A percentile compares a stretch with the other conserved stretches of the same genome.
These are phyloP conservation scores for Petrocephalus schoutedeni DNA, from an alignment of 2,797 vertebrate species.

Conservation along the genomic window DNA sequence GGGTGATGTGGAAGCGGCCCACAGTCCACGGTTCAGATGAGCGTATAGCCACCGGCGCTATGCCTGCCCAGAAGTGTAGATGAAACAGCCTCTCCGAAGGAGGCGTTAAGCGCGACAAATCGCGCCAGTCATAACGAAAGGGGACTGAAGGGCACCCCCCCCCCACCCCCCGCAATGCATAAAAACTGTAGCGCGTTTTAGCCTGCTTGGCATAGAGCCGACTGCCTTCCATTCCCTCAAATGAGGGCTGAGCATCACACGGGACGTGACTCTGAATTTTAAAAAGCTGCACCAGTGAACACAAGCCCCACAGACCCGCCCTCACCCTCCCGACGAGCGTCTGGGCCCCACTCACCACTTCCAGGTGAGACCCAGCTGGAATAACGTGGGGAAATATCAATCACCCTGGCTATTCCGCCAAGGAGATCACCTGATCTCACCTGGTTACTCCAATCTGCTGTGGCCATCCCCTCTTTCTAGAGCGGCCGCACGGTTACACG, in stretches of 20 bases:
- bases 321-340: neutral
- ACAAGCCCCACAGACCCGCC: neutral
- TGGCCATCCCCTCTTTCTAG: neutral
- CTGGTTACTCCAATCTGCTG: neutral
- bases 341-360: neutral
- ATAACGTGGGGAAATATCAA: neutral
- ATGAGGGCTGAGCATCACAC: conserved; percentile 29
- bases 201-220: conserved; percentile 22
- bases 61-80: conserved; percentile 31
- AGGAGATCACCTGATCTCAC: neutral
- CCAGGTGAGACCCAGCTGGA: neutral
- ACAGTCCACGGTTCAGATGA: conserved; percentile 35
- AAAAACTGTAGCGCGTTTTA: conserved; percentile 14
- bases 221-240: conserved; percentile 24
- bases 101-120: conserved; percentile 30
- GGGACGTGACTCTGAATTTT: conserved; percentile 26
- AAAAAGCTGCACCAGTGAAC: neutral
- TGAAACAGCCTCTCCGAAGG: conserved; percentile 20
- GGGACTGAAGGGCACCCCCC: neutral
- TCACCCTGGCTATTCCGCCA: neutral
- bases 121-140: conserved; percentile 27
- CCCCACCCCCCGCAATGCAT: conserved; percentile 3
- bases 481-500: too few relatives aligned
- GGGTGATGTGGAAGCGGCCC: conserved; percentile 3
- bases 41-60: conserved; percentile 31